Conservation (phyloP, 92 coral and sea anemone genomes). For the Porites cylindrica region DNA sequence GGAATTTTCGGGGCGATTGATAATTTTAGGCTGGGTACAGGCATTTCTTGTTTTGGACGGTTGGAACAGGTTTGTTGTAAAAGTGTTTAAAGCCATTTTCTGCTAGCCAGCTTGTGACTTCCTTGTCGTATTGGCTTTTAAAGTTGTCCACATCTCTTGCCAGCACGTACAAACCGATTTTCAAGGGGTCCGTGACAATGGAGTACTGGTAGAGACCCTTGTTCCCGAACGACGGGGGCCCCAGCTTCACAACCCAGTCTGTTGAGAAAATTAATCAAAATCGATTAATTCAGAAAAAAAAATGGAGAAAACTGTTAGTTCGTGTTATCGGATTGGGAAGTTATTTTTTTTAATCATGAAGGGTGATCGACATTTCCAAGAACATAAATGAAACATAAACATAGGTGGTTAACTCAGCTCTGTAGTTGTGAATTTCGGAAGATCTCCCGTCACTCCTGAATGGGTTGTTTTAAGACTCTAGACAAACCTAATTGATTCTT, state of each 20-base stretch:
- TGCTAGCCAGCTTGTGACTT: slow-evolving; percentile 48
- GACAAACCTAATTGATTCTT: too few relatives aligned
- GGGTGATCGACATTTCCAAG: too few relatives aligned
- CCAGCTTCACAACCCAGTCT: slow-evolving; percentile 78
- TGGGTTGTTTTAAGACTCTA: too few relatives aligned
- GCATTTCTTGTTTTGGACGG: slow-evolving; percentile 51
- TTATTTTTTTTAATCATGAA: too few relatives aligned
- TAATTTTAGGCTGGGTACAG: slow-evolving; percentile 34
- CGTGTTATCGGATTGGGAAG: too few relatives aligned
- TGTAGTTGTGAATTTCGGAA: too few relatives aligned
- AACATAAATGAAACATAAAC: too few relatives aligned
- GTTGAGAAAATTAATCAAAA: neutral
- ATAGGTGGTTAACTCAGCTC: too few relatives aligned
- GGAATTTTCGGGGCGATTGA: slow-evolving; percentile 25
- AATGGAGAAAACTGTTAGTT: too few relatives aligned
- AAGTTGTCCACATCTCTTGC: slow-evolving; percentile 61
- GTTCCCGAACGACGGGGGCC: slow-evolving; percentile 48
- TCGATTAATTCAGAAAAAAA: too few relatives aligned
- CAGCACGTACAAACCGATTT: slow-evolving; percentile 53
- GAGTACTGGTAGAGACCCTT: slow-evolving; percentile 65
- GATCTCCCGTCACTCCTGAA: too few relatives aligned
- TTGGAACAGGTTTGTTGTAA: slow-evolving; percentile 60
- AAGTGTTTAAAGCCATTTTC: slow-evolving; percentile 58
- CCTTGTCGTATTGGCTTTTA: slow-evolving; percentile 48
- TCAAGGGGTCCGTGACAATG: slow-evolving; percentile 46